Percentiles rank a stretch among this genome's conserved stretches.
Conservation (phyloP, 2,113 vertebrate species). For the Gracilinanus agilis region DNA sequence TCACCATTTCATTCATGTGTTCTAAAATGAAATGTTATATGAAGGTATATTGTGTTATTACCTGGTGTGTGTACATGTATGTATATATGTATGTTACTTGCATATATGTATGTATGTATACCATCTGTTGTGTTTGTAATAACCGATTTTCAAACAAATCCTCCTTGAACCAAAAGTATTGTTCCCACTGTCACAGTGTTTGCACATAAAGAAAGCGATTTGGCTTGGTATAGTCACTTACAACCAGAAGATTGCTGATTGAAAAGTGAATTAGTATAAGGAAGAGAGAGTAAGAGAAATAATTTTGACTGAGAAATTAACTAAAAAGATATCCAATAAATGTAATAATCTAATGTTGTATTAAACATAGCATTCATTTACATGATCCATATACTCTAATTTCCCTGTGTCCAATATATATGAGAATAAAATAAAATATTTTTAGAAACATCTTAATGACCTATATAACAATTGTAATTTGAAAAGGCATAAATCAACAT, state of each 20-base stretch:
- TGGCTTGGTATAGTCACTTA: background rate
- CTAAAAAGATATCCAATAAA: constrained; percentile 24
- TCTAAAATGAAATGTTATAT: constrained; percentile 15
- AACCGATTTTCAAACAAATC: constrained; percentile 12
- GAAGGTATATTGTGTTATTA: background rate
- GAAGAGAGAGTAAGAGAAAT: background rate
- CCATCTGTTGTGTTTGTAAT: background rate
- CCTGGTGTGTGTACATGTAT: background rate
- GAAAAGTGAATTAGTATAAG: constrained; percentile 34
- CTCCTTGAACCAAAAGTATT: constrained; percentile 31
- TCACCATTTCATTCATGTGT: background rate
- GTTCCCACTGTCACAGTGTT: background rate
- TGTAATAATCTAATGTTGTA: background rate
- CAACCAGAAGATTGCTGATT: constrained; percentile 9
- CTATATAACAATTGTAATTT: constrained; percentile 41
- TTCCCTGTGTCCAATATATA: constrained; percentile 46
- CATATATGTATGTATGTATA: too few relatives aligned
- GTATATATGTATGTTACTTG: too few relatives aligned
- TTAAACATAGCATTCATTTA: background rate
- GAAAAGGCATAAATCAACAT: constrained; percentile 43
- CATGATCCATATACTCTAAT: background rate
- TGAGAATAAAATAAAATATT: constrained; percentile 27
- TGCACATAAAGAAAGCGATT: constrained; percentile 19
- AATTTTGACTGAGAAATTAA: constrained; percentile 15
- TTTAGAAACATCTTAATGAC: constrained; percentile 23